phyloP scores from a whole-genome alignment of 2,797 vertebrate genomes.

The Phrynocephalus forsythii region DNA sequence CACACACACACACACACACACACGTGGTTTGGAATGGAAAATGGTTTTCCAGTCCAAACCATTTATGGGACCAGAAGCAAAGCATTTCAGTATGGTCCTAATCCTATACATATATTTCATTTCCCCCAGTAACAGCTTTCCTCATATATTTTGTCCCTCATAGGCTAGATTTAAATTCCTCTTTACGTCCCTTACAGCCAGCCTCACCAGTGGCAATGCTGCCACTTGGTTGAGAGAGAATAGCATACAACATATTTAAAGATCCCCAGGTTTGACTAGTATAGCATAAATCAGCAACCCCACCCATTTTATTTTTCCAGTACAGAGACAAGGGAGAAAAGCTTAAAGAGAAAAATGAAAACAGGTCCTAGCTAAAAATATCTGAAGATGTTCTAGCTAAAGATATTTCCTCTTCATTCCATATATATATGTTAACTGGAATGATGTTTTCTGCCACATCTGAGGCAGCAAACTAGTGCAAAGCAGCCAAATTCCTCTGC shows the following conservation, averaged over 20 bases:
- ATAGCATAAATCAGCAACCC: neutral
- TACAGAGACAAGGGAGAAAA: neutral
- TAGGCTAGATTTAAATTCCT: neutral
- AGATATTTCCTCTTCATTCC: neutral
- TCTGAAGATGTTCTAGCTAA: neutral
- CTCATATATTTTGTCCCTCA: neutral
- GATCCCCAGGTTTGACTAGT: neutral
- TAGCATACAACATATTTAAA: neutral
- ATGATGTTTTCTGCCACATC: neutral
- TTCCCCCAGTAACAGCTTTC: neutral
- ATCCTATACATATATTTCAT: neutral
- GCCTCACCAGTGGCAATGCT: neutral
- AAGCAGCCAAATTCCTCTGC: neutral
- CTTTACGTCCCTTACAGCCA: too few species aligned
- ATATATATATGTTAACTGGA: neutral
- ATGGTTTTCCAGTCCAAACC: neutral
- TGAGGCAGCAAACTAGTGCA: neutral
- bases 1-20: too few species aligned
- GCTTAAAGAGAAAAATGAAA: neutral
- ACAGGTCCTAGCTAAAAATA: too few species aligned
- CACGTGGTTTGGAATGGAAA: too few species aligned
- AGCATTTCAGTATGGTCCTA: neutral
- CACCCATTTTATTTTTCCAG: neutral
- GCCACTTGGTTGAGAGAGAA: neutral
- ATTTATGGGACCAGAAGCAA: neutral